A percentile compares a stretch with the other conserved stretches of the same genome.
Conservation (phyloP, 2,113 vertebrate species). For the Struthio camelus region DNA sequence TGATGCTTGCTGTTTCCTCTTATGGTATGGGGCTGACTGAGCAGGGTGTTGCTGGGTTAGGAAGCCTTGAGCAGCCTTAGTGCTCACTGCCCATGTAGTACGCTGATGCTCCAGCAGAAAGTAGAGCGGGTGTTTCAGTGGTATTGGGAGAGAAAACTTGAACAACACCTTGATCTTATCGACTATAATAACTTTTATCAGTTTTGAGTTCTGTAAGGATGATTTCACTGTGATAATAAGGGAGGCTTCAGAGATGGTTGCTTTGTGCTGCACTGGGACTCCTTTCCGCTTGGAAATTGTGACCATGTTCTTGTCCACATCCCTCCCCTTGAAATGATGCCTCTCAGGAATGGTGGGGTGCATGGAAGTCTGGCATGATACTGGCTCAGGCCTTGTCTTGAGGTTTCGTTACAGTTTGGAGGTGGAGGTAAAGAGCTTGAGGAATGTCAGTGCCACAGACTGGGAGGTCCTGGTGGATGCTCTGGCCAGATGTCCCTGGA, state of each 20-base stretch:
- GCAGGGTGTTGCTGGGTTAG: neutral
- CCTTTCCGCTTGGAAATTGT: neutral
- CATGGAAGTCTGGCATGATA: accelerated
- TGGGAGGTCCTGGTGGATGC: neutral
- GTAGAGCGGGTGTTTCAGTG: neutral
- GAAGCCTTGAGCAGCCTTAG: neutral
- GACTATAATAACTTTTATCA: neutral
- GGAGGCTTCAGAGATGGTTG: neutral
- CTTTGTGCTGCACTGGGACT: neutral
- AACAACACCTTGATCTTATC: neutral
- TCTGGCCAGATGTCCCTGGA: neutral
- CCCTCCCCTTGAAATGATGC: neutral
- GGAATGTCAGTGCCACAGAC: neutral
- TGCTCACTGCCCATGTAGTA: neutral
- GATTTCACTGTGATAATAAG: neutral
- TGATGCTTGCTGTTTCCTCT: neutral
- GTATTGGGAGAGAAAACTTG: neutral
- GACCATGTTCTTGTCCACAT: neutral
- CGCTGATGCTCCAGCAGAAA: neutral
- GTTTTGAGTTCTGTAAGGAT: neutral
- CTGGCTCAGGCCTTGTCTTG: neutral
- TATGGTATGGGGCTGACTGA: accelerated
- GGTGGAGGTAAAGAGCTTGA: neutral
- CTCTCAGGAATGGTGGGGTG: neutral
- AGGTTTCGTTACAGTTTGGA: neutral